Evolutionary conservation across 2,888 invertebrate genomes (phyloP).

Genomic region (Apamea crenata): DNA sequence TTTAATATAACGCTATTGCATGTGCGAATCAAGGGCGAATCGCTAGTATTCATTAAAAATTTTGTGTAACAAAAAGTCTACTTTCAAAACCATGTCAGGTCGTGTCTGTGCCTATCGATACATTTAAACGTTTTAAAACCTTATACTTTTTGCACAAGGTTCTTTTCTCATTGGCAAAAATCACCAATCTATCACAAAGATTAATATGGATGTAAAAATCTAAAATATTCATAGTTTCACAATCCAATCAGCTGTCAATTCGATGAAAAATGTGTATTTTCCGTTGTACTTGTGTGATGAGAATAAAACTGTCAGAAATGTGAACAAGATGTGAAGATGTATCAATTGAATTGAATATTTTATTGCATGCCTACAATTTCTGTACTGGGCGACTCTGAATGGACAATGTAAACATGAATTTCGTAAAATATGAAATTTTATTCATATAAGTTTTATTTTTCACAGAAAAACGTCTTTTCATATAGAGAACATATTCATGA

Average conservation of each 20-base stretch:
- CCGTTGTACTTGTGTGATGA: conserved; percentile 13
- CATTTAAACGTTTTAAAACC: background rate
- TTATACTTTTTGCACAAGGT: background rate
- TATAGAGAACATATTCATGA: background rate
- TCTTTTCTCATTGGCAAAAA: background rate
- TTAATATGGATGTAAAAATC: conserved; percentile 3
- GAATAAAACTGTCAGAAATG: conserved; percentile 28
- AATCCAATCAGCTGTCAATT: conserved; percentile 34
- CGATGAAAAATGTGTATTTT: conserved; percentile 9
- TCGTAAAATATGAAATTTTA: conserved; percentile 4
- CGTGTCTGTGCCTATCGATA: too few species aligned
- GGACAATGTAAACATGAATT: conserved; percentile 14
- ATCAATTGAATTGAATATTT: conserved; percentile 39
- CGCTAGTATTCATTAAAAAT: background rate
- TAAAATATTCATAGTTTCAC: conserved; percentile 21
- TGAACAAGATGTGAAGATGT: background rate
- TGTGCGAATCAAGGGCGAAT: background rate
- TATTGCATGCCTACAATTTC: conserved; percentile 24
- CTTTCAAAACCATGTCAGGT: background rate
- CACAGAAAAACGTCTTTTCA: background rate
- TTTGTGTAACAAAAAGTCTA: background rate
- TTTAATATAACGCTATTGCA: background rate
- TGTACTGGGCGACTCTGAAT: background rate
- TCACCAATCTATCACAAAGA: conserved; percentile 5
- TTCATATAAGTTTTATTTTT: background rate